Base-by-base conservation (phyloP, 2,113 vertebrate genomes). In the Microcebus jonahi region DNA sequence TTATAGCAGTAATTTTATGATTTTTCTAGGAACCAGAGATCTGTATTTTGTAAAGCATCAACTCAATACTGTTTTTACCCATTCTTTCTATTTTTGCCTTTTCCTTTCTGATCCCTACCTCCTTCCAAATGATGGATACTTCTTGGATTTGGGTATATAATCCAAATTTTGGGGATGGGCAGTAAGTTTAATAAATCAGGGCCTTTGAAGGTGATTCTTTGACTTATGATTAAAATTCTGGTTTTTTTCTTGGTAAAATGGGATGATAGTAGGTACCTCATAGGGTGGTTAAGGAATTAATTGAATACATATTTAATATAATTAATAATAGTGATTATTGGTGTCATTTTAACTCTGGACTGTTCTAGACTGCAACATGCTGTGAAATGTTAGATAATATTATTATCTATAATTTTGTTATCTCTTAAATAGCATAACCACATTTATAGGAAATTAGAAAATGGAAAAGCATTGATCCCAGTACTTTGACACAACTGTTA, bases 181-280 rank as follows among this genome's bases (percentile, higher is more conserved):
- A 73, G 50, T 80, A 97, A 17, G 70, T 63, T 70, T 75, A 68
- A 92, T 57, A 90, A 39, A 71, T 76, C 63, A 89, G 59, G 27
- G 31, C 45, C 61, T 55, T 95, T n/a, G 18, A 65, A 88, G 91
- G 17, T 94, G 45, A 87, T 83, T 83, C 59, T 68, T 90, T 81
- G 81, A 82, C 23, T 70, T 86, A 21, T 18, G 8, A 83, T 95
- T 95, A 20, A 93, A 77, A 67, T 90, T 90, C 90, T 85, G 55
- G 48, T 87, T 93, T 87, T 87, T 36, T 95, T 55, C 55, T 55
- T 82, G n/a, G 25, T 90, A 82, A 90, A 76, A 90, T 87, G 25
- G 15, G 17, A 25, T 81, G 39, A 81, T 68, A 75, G 65, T 70
- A 76, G 31, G 42, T 94, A 65, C 61, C 34, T 95, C 36, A 34